Conservation (phyloP, 37 sponge, comb jelly and placozoan genomes). For the Chondrilla cf. caribensis region DNA sequence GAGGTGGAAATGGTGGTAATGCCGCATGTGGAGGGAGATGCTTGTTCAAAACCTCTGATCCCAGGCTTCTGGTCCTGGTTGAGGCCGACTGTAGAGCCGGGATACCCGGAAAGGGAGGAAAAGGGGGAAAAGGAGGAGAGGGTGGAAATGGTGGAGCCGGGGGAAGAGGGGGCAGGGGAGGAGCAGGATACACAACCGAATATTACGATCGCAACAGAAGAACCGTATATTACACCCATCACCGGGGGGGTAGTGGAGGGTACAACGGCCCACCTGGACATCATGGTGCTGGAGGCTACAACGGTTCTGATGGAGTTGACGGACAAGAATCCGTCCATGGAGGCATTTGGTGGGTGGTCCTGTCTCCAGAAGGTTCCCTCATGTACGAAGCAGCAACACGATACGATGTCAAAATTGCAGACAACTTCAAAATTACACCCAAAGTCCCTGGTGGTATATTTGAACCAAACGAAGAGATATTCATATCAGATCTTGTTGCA, state of each 20-base stretch:
- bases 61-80: slow-evolving; percentile 13
- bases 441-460: slow-evolving; percentile 34
- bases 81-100: slow-evolving; percentile 29
- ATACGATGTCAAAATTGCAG: slow-evolving; percentile 41
- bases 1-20: slow-evolving; percentile 23
- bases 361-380: not conserved
- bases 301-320: slow-evolving; percentile 30
- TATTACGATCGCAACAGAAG: too few relatives aligned
- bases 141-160: slow-evolving; percentile 33
- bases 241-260: not conserved
- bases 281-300: slow-evolving; percentile 1
- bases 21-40: slow-evolving; percentile 30
- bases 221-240: not conserved
- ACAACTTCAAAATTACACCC: not conserved
- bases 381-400: slow-evolving; percentile 18
- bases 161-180: slow-evolving; percentile 38
- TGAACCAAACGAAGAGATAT: slow-evolving; percentile 59
- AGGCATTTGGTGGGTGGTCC: slow-evolving; percentile 50
- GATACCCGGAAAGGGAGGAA: slow-evolving; percentile 28
- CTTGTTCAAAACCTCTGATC: slow-evolving; percentile 14
- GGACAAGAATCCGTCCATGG: slow-evolving; percentile 34
- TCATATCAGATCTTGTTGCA: slow-evolving; percentile 25
- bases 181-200: not conserved
- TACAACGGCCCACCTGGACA: slow-evolving; percentile 3
- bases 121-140: slow-evolving; percentile 25